Base-by-base conservation (phyloP, 2,888 invertebrate genomes). In the Branchipolynoe longqiensis region DNA sequence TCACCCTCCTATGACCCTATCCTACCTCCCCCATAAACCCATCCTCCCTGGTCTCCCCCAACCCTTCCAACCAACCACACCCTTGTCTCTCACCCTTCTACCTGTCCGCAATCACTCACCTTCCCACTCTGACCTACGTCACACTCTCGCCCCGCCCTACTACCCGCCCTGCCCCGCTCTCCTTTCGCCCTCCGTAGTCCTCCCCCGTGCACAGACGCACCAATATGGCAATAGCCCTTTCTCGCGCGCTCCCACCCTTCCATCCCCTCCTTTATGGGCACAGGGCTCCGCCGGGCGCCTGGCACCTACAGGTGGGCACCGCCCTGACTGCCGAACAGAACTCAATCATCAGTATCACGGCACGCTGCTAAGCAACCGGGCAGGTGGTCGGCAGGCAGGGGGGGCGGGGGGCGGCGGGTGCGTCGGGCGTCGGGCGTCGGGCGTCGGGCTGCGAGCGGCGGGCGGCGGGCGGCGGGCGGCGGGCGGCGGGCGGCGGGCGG, bases 331-430 rank as follows among this genome's bases (percentile, higher is more conserved):
- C n/a, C n/a, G n/a, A n/a, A n/a, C n/a, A n/a, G 8, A 12, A 48
- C 18, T 18, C 48, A 48, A 8, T 8, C 8, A 48, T n/a, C n/a
- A 8, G 48, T 18, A n/a, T n/a, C n/a, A n/a, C n/a, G n/a, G n/a
- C n/a, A n/a, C 25, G 58, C 58, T 58, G 58, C 58, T 58, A n/a
- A 25, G 58, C 58, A 58, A 58, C 58, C 22, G 58, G 25, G 58
- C 58, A 58, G 58, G 58, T 58, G 58, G 58, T 58, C 4, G 58
- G 58, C n/a, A 58, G 58, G 4, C 4, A 4, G n/a, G 18, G 18
- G 58, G 8, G 48, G 48, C 48, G 48, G 8, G 58, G n/a, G 58
- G 18, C 58, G 4, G 18, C 4, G 4, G n/a, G 58, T 4, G n/a
- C 58, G 58, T 8, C n/a, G 58, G 58, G 58, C 12, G 12, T 14